Conservation (phyloP, 2,113 vertebrate species). For the Podiceps cristatus region DNA sequence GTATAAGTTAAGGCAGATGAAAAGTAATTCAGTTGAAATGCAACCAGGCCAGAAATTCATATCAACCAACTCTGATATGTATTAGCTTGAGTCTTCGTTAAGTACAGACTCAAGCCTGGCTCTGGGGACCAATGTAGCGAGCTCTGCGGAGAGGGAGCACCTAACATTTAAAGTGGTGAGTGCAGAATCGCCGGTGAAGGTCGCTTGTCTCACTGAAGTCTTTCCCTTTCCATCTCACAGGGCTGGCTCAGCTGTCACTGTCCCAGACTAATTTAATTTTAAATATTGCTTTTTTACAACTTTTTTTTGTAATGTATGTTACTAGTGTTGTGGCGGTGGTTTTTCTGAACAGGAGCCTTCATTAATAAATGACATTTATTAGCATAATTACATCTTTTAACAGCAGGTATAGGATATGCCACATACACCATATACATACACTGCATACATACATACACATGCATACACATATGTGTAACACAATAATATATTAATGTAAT, state of each 20-base stretch:
- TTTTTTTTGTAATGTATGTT: background rate
- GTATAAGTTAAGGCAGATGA: background rate
- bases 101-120: background rate
- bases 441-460: background rate
- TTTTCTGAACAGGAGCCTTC: background rate
- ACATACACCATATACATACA: background rate
- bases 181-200: background rate
- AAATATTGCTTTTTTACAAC: background rate
- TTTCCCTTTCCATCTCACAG: background rate
- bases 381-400: background rate
- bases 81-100: background rate
- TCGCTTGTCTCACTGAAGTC: background rate
- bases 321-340: background rate
- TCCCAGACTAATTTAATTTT: background rate
- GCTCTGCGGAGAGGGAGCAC: background rate
- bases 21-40: background rate
- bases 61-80: background rate
- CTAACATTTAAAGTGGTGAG: background rate
- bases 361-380: background rate
- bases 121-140: background rate
- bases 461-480: fast-evolving
- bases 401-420: background rate
- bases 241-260: background rate
- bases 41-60: background rate
- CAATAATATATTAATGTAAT: background rate